These are phyloP conservation scores for Desmodus rotundus DNA, from an alignment of 2,113 vertebrate species.

Conservation along the genomic window DNA sequence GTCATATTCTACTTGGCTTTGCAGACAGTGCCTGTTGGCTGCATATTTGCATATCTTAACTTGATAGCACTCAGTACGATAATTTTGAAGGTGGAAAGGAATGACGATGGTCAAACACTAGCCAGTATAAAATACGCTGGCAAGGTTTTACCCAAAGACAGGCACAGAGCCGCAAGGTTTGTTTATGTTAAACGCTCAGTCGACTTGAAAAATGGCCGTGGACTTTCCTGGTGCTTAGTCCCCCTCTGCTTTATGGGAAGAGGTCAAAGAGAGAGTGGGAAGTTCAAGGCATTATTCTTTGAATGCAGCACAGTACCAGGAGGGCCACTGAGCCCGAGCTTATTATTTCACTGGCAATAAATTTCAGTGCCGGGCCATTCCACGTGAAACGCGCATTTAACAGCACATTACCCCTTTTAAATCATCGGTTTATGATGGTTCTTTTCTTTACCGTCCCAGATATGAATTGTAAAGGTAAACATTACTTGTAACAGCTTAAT, in stretches of 20 bases:
- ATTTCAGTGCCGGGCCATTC: conserved; percentile 40
- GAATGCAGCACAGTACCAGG: conserved; percentile 64
- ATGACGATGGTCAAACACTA: background rate
- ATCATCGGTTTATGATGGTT: conserved; percentile 48
- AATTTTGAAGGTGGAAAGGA: conserved; percentile 40
- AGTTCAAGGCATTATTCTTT: conserved; percentile 65
- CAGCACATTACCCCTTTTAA: background rate
- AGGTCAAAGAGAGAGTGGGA: conserved; percentile 59
- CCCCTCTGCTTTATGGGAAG: conserved; percentile 63
- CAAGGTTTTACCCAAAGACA: background rate
- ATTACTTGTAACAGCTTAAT: background rate
- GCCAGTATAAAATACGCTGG: conserved; percentile 1
- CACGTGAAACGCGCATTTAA: conserved; percentile 7
- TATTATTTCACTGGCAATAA: conserved; percentile 57
- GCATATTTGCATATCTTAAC: conserved; percentile 40
- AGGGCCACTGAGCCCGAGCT: conserved; percentile 32
- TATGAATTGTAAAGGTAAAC: conserved; percentile 55
- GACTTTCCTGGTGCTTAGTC: conserved; percentile 8
- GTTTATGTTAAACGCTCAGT: conserved; percentile 53
- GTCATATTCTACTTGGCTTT: background rate
- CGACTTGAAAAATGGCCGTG: conserved; percentile 52
- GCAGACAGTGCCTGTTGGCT: background rate
- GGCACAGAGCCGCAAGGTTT: conserved; percentile 24
- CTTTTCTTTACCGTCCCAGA: background rate
- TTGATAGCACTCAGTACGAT: conserved; percentile 32